phyloP scores from a whole-genome alignment of 64 coral and sea anemone species.

The Stichodactyla helianthus region DNA sequence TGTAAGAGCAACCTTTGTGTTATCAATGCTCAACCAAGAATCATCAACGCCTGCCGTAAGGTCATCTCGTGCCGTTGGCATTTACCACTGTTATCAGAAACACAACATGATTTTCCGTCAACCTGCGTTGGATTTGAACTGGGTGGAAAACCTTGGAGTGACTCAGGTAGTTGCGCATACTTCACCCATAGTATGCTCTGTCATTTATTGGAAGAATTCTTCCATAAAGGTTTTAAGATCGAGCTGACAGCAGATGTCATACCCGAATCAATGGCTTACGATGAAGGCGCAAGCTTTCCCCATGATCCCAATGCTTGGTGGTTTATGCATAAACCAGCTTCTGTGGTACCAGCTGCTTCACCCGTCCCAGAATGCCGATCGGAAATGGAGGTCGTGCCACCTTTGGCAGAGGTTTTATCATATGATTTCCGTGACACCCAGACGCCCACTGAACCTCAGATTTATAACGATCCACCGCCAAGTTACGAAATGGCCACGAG shows the following conservation, averaged over 20 bases:
- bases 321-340: not conserved
- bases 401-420: not conserved
- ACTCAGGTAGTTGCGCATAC: not conserved
- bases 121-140: not conserved
- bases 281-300: not conserved
- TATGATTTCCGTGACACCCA: not conserved
- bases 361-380: not conserved
- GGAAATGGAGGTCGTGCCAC: not conserved
- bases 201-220: slow-evolving; percentile 6
- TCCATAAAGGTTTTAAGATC: not conserved
- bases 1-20: not conserved
- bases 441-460: not conserved
- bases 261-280: not conserved
- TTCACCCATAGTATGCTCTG: not conserved
- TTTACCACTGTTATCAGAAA: not conserved
- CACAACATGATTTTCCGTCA: not conserved
- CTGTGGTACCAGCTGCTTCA: not conserved
- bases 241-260: not conserved
- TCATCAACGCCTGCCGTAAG: not conserved
- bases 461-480: not conserved
- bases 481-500: not conserved
- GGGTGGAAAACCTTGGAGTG: slow-evolving; percentile 12
- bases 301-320: slow-evolving; percentile 19
- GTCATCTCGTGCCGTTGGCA: not conserved
- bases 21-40: slow-evolving; percentile 1